These are phyloP conservation scores for Parapsyche elsis DNA, from an alignment of 1,140 invertebrate species.

Conservation along the genomic window DNA sequence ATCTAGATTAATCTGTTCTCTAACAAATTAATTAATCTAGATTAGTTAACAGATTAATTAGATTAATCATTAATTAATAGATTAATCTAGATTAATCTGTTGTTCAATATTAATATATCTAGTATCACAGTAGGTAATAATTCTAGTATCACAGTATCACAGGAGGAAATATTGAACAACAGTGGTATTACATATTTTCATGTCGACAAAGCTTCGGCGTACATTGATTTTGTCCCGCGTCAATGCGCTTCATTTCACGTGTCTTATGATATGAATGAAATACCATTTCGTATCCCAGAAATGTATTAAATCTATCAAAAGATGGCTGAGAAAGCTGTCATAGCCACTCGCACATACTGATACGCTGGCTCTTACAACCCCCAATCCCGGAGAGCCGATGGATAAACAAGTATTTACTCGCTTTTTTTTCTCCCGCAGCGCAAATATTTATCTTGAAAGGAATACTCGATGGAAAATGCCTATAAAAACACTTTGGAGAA, in stretches of 20 bases:
- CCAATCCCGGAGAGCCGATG: slow-evolving; percentile 19
- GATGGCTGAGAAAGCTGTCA: slow-evolving; percentile 29
- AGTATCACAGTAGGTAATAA: too few relatives aligned
- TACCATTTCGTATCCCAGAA: slow-evolving; percentile 1
- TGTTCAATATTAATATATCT: too few relatives aligned
- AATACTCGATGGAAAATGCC: slow-evolving; percentile 23
- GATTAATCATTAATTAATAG: too few relatives aligned
- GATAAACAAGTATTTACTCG: slow-evolving; percentile 39
- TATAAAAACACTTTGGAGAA: slow-evolving; percentile 29
- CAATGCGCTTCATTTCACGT: background rate
- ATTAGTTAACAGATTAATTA: too few relatives aligned
- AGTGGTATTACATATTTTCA: too few relatives aligned
- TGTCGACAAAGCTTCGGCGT: background rate
- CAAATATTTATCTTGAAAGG: slow-evolving; percentile 33
- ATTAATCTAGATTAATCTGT: too few relatives aligned
- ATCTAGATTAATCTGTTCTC: too few relatives aligned
- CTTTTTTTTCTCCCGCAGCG: background rate
- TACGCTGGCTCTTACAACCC: slow-evolving; percentile 16
- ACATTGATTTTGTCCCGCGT: background rate
- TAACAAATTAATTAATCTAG: too few relatives aligned
- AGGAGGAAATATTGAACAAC: too few relatives aligned
- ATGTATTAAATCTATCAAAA: slow-evolving; percentile 36
- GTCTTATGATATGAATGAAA: slow-evolving; percentile 12
- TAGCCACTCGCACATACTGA: slow-evolving; percentile 12
- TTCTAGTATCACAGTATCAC: too few relatives aligned